These are phyloP conservation scores for Percopsis omiscomaycus DNA, from an alignment of 2,797 vertebrate genomes.

Conservation along the genomic window DNA sequence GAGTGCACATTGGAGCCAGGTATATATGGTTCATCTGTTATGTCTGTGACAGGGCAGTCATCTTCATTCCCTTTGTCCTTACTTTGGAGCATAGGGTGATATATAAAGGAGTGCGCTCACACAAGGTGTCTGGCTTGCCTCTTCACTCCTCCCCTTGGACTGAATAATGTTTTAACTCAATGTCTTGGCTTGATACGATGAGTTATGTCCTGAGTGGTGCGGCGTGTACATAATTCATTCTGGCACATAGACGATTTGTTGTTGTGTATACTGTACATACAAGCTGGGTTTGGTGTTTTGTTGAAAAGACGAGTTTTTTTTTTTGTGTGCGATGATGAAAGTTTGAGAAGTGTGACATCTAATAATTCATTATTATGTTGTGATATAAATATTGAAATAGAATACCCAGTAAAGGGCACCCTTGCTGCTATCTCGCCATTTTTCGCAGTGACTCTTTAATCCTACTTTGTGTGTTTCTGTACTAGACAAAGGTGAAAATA, in stretches of 20 bases:
- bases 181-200: conserved; percentile 62
- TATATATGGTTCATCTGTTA: conserved; percentile 72
- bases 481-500: no score
- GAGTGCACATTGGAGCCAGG: conserved; percentile 70
- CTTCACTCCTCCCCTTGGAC: conserved; percentile 65
- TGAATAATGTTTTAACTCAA: conserved; percentile 63
- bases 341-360: no score
- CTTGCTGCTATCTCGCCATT: no score
- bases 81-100: conserved; percentile 75
- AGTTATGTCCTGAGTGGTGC: conserved; percentile 64
- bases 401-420: no score
- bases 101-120: conserved; percentile 73
- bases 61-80: conserved; percentile 81
- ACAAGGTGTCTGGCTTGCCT: conserved; percentile 69
- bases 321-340: no score
- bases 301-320: no score
- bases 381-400: no score
- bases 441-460: no score
- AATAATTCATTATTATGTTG: no score
- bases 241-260: conserved; percentile 57
- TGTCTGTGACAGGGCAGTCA: conserved; percentile 73
- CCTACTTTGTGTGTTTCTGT: no score
- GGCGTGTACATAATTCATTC: conserved; percentile 56
- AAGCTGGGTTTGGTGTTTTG: no score
- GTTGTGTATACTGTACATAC: background rate